These are phyloP conservation scores for Cygnus atratus DNA, from an alignment of 2,113 vertebrate species.

Conservation along the genomic window DNA sequence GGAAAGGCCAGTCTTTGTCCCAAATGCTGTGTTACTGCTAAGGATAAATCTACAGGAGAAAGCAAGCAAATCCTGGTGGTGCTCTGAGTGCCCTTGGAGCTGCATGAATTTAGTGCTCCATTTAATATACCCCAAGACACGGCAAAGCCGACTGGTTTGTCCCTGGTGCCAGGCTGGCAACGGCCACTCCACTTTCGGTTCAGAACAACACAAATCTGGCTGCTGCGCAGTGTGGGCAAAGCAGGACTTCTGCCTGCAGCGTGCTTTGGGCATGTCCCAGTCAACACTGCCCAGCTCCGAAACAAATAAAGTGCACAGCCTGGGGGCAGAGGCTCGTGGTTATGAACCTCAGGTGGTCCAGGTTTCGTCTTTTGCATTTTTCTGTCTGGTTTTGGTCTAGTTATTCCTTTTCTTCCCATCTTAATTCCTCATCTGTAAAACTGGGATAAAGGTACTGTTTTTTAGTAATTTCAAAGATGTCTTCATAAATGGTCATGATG, in stretches of 20 bases:
- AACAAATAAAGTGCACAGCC: rapidly evolving
- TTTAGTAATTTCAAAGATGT: neutral
- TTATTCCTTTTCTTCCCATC: neutral
- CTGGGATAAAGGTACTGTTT: neutral
- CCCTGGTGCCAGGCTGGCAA: neutral
- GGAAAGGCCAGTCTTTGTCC: neutral
- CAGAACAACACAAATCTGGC: neutral
- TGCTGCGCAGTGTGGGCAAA: neutral
- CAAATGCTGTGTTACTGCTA: neutral
- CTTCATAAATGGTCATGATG: neutral
- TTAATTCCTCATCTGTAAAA: neutral
- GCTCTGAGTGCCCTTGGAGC: neutral
- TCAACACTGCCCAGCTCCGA: neutral
- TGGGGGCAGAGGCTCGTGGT: neutral
- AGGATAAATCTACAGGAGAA: neutral
- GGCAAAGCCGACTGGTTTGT: neutral
- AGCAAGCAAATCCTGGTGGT: neutral
- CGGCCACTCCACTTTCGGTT: neutral
- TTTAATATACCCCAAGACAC: neutral
- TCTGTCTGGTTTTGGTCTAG: neutral
- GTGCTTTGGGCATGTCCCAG: rapidly evolving
- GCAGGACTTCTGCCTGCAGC: neutral
- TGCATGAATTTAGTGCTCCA: neutral
- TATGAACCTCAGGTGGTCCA: too few species aligned
- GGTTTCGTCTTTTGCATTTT: neutral